Conservation (phyloP, 53 echinoderm and acorn worm genomes). For the Echinometra lucunter region DNA sequence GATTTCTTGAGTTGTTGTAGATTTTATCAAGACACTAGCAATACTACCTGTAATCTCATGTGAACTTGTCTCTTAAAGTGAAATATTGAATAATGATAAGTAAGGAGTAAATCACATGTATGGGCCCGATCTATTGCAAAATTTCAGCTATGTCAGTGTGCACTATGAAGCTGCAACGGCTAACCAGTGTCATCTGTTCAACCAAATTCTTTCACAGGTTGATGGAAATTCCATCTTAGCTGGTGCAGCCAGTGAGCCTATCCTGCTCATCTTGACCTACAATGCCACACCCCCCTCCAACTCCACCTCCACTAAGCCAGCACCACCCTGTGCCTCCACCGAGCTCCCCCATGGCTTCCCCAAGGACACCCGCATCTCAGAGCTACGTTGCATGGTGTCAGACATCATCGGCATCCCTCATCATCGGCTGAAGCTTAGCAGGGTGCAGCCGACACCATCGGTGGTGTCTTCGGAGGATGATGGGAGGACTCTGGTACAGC, state of each 20-base stretch:
- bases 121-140: too few species aligned
- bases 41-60: too few species aligned
- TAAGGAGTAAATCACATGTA: too few species aligned
- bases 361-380: conserved; percentile 76
- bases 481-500: conserved; percentile 73
- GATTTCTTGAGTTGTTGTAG: too few species aligned
- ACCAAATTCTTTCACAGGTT: conserved; percentile 65
- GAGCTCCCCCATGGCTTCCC: conserved; percentile 77
- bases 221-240: conserved; percentile 79
- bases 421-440: conserved; percentile 72
- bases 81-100: too few species aligned
- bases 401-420: conserved; percentile 78
- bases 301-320: too few species aligned
- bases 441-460: conserved; percentile 69
- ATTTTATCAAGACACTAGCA: too few species aligned
- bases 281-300: neutral
- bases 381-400: conserved; percentile 79
- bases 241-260: conserved; percentile 77
- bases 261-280: conserved; percentile 78
- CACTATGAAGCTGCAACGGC: too few species aligned
- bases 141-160: too few species aligned
- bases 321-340: neutral
- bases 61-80: too few species aligned
- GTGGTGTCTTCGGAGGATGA: conserved; percentile 77
- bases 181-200: too few species aligned